Evolutionary conservation across 2,888 invertebrate genomes (phyloP).

Genomic region (Ophonus ardosiacus): DNA sequence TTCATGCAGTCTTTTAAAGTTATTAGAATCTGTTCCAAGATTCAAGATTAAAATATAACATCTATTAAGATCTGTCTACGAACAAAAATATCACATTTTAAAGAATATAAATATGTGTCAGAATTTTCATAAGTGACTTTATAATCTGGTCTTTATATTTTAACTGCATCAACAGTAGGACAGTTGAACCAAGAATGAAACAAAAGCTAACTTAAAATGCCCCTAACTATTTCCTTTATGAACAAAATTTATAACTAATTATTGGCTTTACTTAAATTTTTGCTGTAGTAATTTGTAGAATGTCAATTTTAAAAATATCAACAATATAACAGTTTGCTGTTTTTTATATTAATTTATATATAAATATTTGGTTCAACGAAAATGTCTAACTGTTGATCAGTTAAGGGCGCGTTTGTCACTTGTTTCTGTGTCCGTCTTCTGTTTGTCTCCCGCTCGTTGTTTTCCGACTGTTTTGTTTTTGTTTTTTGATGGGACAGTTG

Average conservation of each 20-base stretch:
- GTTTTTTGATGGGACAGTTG: constrained; percentile 51
- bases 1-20: background rate
- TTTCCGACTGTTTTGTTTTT: constrained; percentile 26
- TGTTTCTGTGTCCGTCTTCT: constrained; percentile 19
- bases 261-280: background rate
- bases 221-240: background rate
- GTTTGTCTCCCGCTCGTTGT: constrained; percentile 49
- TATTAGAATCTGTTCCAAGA: background rate
- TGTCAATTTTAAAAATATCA: background rate
- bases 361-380: background rate
- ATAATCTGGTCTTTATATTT: background rate
- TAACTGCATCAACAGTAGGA: constrained; percentile 9
- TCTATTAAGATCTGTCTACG: background rate
- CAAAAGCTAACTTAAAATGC: background rate
- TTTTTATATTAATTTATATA: background rate
- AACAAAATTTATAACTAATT: background rate
- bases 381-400: background rate
- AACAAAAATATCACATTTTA: background rate
- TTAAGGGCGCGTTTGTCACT: background rate
- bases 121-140: background rate
- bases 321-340: background rate
- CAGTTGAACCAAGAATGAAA: constrained; percentile 9
- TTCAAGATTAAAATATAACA: background rate
- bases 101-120: background rate
- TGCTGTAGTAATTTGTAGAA: background rate